phyloP scores from a whole-genome alignment of 2,888 invertebrate genomes.

The Napeogenes sylphis region DNA sequence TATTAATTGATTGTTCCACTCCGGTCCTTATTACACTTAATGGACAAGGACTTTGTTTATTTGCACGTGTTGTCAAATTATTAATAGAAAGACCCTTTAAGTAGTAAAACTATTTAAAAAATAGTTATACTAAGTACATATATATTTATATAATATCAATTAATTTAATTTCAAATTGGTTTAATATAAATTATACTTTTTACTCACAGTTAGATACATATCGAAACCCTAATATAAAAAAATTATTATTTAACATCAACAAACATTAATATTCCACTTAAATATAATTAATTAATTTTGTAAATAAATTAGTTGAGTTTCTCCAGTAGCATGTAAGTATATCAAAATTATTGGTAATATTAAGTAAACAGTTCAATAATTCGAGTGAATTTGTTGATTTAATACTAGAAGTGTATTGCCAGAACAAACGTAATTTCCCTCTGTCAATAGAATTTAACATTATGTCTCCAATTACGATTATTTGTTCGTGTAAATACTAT shows the following conservation, averaged over 20 bases:
- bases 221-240: too few species aligned
- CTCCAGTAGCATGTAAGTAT: neutral
- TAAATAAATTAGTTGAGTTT: too few species aligned
- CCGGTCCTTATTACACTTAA: conserved; percentile 11
- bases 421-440: conserved; percentile 34
- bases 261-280: too few species aligned
- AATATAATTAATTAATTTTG: too few species aligned
- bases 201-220: too few species aligned
- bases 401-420: conserved; percentile 25
- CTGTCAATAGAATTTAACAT: conserved; percentile 35
- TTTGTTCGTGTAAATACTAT: conserved; percentile 26
- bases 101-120: too few species aligned
- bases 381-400: conserved; percentile 18
- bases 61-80: neutral
- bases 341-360: neutral
- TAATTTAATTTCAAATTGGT: too few species aligned
- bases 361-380: conserved; percentile 6
- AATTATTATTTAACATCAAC: too few species aligned
- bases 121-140: too few species aligned
- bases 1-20: conserved; percentile 48
- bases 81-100: neutral
- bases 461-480: conserved; percentile 33
- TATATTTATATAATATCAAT: too few species aligned
- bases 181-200: too few species aligned
- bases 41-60: conserved; percentile 23